Percentiles rank a stretch among this genome's conserved stretches.
Conservation (phyloP, 2,888 invertebrate genomes). For the Drosophila differens region DNA sequence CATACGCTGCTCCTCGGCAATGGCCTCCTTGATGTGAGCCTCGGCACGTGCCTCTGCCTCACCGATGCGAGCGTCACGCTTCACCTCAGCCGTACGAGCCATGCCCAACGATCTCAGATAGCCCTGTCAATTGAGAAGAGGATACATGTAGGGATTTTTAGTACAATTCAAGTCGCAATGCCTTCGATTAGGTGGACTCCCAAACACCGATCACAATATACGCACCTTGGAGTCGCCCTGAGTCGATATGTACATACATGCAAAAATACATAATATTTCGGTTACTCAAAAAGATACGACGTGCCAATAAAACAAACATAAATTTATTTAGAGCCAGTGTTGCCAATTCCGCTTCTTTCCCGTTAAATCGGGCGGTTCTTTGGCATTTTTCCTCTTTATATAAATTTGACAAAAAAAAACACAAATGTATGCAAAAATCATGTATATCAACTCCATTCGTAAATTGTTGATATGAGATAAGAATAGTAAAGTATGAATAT, state of each 20-base stretch:
- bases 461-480: neutral
- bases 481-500: neutral
- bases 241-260: slow-evolving; percentile 70
- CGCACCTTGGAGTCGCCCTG: slow-evolving; percentile 85
- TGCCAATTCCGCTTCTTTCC: neutral
- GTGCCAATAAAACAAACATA: slow-evolving; percentile 12
- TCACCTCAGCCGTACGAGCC: slow-evolving; percentile 97
- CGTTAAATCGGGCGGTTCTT: neutral
- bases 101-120: slow-evolving; percentile 97
- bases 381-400: no score
- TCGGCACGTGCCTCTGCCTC: slow-evolving; percentile 98
- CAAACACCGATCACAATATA: slow-evolving; percentile 49
- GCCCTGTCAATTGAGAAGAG: slow-evolving; percentile 73
- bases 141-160: neutral
- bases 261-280: slow-evolving; percentile 74
- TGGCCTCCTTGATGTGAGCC: slow-evolving; percentile 91
- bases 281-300: slow-evolving; percentile 69
- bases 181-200: slow-evolving; percentile 17
- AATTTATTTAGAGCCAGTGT: slow-evolving; percentile 10
- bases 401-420: neutral
- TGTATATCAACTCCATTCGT: neutral
- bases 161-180: neutral
- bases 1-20: slow-evolving; percentile 98
- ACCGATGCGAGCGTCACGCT: slow-evolving; percentile 97
- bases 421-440: neutral